These are phyloP conservation scores for Drosophila truncata DNA, from an alignment of 1,140 invertebrate species.

Conservation along the genomic window DNA sequence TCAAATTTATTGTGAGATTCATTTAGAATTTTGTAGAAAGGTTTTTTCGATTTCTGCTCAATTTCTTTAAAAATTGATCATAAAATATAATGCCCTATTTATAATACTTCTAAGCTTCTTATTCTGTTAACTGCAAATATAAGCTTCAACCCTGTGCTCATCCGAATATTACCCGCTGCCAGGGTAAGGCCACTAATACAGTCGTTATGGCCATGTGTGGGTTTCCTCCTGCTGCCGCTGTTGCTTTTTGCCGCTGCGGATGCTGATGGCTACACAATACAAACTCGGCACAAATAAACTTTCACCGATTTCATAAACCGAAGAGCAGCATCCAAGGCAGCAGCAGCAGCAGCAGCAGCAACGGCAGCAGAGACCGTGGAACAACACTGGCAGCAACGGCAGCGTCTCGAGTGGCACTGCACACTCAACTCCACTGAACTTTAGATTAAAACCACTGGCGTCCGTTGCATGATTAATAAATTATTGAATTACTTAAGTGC, in stretches of 20 bases:
- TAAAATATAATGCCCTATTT: neutral
- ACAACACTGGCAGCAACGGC: neutral
- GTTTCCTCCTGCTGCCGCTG: conserved; percentile 42
- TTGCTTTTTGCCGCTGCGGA: conserved; percentile 26
- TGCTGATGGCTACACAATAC: conserved; percentile 59
- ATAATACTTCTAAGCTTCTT: neutral
- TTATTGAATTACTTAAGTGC: conserved; percentile 69
- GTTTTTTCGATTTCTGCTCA: neutral
- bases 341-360: conserved; percentile 18
- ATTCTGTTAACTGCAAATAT: neutral
- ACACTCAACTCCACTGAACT: conserved; percentile 31
- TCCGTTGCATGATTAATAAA: conserved; percentile 64
- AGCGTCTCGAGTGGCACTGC: conserved; percentile 37
- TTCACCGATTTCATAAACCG: conserved; percentile 66
- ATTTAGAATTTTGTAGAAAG: neutral
- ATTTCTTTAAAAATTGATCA: neutral
- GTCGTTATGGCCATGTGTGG: conserved; percentile 51
- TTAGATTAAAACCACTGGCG: conserved; percentile 30
- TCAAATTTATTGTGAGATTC: neutral
- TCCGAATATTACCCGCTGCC: neutral
- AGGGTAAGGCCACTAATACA: conserved; percentile 29
- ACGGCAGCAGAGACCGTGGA: conserved; percentile 5
- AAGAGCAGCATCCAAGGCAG: conserved; percentile 55
- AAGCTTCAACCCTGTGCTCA: neutral
- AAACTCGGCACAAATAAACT: conserved; percentile 82